A percentile compares a stretch with the other conserved stretches of the same genome.
phyloP scores from a whole-genome alignment of 35 echinoderm and acorn worm genomes.

The Lytechinus variegatus region DNA sequence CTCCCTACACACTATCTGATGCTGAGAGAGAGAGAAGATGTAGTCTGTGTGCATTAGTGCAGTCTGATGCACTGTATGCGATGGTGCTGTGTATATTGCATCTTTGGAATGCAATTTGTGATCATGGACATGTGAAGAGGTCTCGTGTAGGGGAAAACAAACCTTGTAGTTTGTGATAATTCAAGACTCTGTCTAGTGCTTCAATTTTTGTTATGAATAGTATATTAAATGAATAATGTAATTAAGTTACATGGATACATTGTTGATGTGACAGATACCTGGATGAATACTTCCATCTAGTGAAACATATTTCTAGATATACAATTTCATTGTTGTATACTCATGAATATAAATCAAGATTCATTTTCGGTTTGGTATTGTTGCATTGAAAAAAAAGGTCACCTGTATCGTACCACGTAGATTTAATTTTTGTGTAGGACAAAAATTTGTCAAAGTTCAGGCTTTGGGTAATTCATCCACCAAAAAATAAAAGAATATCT shows the following conservation, averaged over 20 bases:
- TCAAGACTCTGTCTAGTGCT: background rate
- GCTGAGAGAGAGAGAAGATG: background rate
- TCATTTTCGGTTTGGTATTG: too few species aligned
- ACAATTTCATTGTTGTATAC: too few species aligned
- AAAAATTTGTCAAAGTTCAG: too few species aligned
- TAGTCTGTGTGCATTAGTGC: background rate
- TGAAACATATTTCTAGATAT: too few species aligned
- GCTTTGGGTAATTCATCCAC: too few species aligned
- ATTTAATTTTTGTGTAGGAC: too few species aligned
- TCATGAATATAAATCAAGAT: too few species aligned
- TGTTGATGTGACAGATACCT: background rate
- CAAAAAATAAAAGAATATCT: too few species aligned
- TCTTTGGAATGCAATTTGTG: conserved; percentile 9
- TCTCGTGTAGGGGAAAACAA: conserved; percentile 28
- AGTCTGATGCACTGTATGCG: background rate
- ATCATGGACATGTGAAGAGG: conserved; percentile 25
- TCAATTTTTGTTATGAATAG: background rate
- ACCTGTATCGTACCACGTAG: too few species aligned
- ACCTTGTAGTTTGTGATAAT: background rate
- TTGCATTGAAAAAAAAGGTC: too few species aligned
- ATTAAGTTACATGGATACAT: background rate
- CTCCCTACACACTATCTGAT: background rate
- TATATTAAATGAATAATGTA: background rate
- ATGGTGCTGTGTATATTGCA: conserved; percentile 9
- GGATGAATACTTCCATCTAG: background rate